Percentiles rank a stretch among this genome's conserved stretches.
phyloP scores from a whole-genome alignment of 2,797 vertebrate genomes.

The Falco concolor region DNA sequence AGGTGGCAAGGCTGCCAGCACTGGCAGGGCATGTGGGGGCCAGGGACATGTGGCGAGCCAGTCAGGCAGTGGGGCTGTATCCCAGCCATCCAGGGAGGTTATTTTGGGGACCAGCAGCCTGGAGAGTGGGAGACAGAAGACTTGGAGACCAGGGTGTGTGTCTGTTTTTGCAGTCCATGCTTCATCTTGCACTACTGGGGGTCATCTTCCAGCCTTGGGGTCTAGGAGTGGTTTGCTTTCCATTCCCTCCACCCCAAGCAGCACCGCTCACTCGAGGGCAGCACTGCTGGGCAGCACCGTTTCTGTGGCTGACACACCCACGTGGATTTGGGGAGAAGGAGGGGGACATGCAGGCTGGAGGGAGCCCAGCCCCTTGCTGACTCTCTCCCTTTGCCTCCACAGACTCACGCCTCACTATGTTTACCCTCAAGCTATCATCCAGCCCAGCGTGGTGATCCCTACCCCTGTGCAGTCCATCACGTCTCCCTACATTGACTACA shows the following conservation, averaged over 20 bases:
- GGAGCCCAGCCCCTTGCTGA: not conserved
- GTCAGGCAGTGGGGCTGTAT: not conserved
- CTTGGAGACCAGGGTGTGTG: rapidly evolving
- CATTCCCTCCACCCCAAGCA: not conserved
- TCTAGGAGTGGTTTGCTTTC: not conserved
- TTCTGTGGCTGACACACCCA: not conserved
- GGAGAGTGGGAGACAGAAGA: not conserved
- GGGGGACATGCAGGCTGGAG: rapidly evolving
- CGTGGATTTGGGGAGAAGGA: rapidly evolving
- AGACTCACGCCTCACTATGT: slow-evolving; percentile 89
- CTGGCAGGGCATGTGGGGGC: too few species aligned
- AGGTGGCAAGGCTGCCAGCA: not conserved
- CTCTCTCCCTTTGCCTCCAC: slow-evolving; percentile 49
- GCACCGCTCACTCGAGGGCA: not conserved
- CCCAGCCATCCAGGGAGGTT: rapidly evolving
- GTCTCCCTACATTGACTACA: slow-evolving; percentile 89
- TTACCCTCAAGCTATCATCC: slow-evolving; percentile 88
- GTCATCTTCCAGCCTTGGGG: not conserved
- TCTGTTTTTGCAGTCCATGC: not conserved
- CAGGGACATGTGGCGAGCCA: rapidly evolving
- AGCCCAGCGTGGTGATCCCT: slow-evolving; percentile 90
- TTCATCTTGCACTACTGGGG: not conserved
- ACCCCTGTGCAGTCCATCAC: slow-evolving; percentile 84
- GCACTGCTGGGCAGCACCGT: not conserved
- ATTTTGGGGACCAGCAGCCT: not conserved